Base-by-base conservation (phyloP, 2,888 invertebrate species). In the Rhagonycha fulva region DNA sequence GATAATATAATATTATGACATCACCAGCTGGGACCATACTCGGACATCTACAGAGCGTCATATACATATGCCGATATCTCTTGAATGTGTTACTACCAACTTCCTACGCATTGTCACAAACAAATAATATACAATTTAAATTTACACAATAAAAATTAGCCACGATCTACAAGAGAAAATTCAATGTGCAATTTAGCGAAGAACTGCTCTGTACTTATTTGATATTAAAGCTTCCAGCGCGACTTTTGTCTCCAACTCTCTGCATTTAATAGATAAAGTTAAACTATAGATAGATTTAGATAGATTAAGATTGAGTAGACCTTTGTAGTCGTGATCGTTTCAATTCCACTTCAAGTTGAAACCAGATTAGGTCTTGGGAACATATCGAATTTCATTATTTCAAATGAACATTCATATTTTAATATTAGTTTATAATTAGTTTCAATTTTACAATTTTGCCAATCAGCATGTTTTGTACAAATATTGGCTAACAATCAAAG, bases 271-370 rank as follows among this genome's bases (percentile, higher is more conserved):
- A 85, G 86, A 86, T 86, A 86, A 85, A 84, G 80, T 76, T 78
- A 82, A 83, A 83, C 82, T 86, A 84, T 86, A 85, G 85, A 84
- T 85, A 86, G 86, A 86, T 86, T 86, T 85, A 85, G 85, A 85
- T 84, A 84, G 85, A 86, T 86, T 85, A 86, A 85, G 85, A 84
- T 84, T 83, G 83, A 85, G 84, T 80, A 82, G 78, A 78, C 80
- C 79, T 80, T 80, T 82, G 72, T 73, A 76, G 70, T 70, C 66
- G 72, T 62, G 76, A 76, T 72, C 72, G 72, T 63, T 76, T 74
- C 72, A 70, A 76, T 72, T 76, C 70, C 67, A 60, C 32, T 61
- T 66, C 67, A 66, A 70, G 70, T 67, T 68, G 71, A 19, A 75
- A 74, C 70, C 70, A 71, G 71, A 75, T 75, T 75, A 71, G 67